phyloP scores from a whole-genome alignment of 1,140 invertebrate species.

The Sitodiplosis mosellana region DNA sequence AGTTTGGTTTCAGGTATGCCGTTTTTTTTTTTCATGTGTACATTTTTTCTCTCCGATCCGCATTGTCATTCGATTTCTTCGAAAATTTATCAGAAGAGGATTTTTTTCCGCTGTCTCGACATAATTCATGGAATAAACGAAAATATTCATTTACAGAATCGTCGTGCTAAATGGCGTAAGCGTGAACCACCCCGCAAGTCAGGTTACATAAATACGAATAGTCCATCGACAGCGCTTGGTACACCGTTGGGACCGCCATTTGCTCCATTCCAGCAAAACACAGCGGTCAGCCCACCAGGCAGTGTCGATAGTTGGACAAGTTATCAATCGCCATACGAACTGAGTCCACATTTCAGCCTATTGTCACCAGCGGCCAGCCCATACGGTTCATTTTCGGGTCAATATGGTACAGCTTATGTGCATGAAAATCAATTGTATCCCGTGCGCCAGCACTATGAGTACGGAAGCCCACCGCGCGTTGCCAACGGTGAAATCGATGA shows the following conservation, averaged over 20 bases:
- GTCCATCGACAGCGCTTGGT: slow-evolving; percentile 33
- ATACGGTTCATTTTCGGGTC: slow-evolving; percentile 29
- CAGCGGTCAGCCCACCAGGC: slow-evolving; percentile 36
- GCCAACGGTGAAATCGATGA: slow-evolving; percentile 9
- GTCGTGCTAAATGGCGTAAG: slow-evolving; percentile 94
- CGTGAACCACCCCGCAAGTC: slow-evolving; percentile 91
- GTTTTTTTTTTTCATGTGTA: no score
- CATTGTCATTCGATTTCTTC: background rate
- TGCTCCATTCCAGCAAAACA: slow-evolving; percentile 35
- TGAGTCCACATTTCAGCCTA: slow-evolving; percentile 49
- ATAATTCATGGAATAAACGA: background rate
- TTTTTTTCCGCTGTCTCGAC: background rate
- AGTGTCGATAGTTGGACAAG: slow-evolving; percentile 49
- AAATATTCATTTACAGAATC: slow-evolving; percentile 43
- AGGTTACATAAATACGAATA: slow-evolving; percentile 46
- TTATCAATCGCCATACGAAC: slow-evolving; percentile 54
- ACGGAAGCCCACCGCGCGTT: slow-evolving; percentile 20
- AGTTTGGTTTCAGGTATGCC: slow-evolving; percentile 31
- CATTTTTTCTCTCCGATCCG: no score
- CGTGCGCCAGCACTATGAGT: slow-evolving; percentile 21
- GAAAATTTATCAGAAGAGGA: background rate
- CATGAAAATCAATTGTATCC: slow-evolving; percentile 23
- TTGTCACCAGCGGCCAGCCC: slow-evolving; percentile 45
- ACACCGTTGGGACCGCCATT: slow-evolving; percentile 47
- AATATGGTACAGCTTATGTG: slow-evolving; percentile 20